Conservation (phyloP, 2,888 invertebrate genomes). For the Dryocosmus kuriphilus region DNA sequence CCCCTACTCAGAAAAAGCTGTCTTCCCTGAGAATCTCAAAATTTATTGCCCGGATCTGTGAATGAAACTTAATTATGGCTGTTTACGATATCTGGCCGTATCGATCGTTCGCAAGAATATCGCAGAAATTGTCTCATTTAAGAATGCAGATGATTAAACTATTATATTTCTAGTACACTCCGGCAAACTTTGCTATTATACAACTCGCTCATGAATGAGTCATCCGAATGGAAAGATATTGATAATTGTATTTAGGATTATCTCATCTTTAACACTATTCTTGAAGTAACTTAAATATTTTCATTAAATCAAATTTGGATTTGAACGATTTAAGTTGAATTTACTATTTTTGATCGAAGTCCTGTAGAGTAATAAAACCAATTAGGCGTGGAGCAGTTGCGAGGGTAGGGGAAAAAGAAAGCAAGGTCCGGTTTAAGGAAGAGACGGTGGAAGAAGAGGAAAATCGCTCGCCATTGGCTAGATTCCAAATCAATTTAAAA, state of each 20-base stretch:
- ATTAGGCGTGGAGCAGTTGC: slow-evolving; percentile 67
- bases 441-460: slow-evolving; percentile 58
- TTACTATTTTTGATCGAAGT: not conserved
- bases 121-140: slow-evolving; percentile 3
- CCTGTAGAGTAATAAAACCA: slow-evolving; percentile 70
- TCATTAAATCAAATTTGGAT: not conserved
- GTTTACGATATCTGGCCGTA: slow-evolving; percentile 59
- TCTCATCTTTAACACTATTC: not conserved
- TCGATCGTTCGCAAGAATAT: slow-evolving; percentile 53
- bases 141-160: not conserved
- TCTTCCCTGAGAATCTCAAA: slow-evolving; percentile 68
- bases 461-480: slow-evolving; percentile 73
- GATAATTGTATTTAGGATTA: not conserved
- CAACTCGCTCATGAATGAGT: not conserved
- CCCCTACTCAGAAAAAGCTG: slow-evolving; percentile 59
- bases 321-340: not conserved
- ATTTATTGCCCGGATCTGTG: slow-evolving; percentile 70
- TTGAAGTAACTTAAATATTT: not conserved
- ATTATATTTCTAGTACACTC: not conserved
- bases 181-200: not conserved
- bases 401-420: slow-evolving; percentile 51
- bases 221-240: not conserved
- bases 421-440: slow-evolving; percentile 50
- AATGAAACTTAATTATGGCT: slow-evolving; percentile 72
- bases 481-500: slow-evolving; percentile 77